Base-by-base conservation (phyloP, 2,113 vertebrate species). In the Mystacornis crossleyi region DNA sequence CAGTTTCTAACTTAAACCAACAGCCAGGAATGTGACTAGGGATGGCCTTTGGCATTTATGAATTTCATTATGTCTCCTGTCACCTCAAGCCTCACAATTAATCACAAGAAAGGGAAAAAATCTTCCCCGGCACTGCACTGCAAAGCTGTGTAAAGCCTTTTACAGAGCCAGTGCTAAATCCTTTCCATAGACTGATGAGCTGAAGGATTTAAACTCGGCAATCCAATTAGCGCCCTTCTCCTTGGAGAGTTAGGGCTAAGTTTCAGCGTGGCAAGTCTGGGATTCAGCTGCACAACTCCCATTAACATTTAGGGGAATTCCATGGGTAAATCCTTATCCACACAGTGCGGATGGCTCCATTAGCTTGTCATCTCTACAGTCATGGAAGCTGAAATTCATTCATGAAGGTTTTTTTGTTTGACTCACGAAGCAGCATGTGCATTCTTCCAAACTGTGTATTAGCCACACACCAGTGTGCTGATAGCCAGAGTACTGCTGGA, bases 1-100 rank as follows among this genome's bases (percentile, higher is more conserved):
- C 96, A 89, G 92, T 84, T 93, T 86, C 94, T 88, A 96, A 95
- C 93, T 91, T 95, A 97, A 97, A 92, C 92, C 92, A 92, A 92
- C 96, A 97, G 94, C 81, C 93, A 96, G 95, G 97, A 97, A 97
- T 96, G 96, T 96, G 96, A 92, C 89, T 89, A 73, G 84, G 89
- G 94, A 97, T 15, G 72, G 95, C 96, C 94, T 97, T 95, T 93
- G 89, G 96, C 96, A 94, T 95, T 95, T 97, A 96, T 95, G 89
- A 97, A 97, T 97, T 97, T 97, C 95, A 88, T 97, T 97, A 89
- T 94, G 81, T 95, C 96, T 97, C 72, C 89, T 94, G 94, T 95
- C 96, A 96, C 97, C 94, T 93, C 91, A 65, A 96, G 93, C 91
- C 81, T 94, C 75, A 91, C 84, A 95, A 97, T 97, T 97, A 97